Evolutionary conservation across 2,797 vertebrate genomes (phyloP).

Genomic region (Amazona finschi): DNA sequence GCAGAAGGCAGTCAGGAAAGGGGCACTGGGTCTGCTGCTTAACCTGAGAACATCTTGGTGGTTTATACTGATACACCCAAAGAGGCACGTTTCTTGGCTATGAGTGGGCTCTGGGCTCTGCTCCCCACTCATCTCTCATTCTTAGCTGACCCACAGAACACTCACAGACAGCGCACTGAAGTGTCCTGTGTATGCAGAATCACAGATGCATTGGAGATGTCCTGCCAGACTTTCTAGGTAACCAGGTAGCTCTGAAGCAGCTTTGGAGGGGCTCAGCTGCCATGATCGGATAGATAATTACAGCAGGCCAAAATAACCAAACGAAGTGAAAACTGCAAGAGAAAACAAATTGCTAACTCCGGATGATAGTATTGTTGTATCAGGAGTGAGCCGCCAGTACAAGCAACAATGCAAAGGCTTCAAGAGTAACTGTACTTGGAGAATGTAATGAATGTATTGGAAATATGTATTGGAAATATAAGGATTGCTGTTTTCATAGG

Average conservation of each 20-base stretch:
- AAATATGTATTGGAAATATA: neutral
- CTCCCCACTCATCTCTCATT: neutral
- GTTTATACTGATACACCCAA: neutral
- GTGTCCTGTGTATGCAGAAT: neutral
- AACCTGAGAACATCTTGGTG: neutral
- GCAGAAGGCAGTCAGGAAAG: neutral
- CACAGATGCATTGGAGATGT: neutral
- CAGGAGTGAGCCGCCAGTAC: neutral
- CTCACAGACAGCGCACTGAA: neutral
- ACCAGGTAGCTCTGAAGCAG: neutral
- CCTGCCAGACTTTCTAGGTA: neutral
- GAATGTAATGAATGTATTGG: neutral
- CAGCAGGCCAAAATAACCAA: neutral
- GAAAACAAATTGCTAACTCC: neutral
- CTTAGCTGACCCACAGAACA: neutral
- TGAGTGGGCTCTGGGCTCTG: neutral
- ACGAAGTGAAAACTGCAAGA: neutral
- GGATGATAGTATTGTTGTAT: neutral
- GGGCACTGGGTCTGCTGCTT: neutral
- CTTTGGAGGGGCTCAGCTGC: neutral
- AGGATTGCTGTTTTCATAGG: neutral
- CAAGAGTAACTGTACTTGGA: neutral
- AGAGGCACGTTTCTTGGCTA: neutral
- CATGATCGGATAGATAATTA: neutral
- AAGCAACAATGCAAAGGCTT: neutral